These are phyloP conservation scores for Hexactinellida sp. DNA, from an alignment of 37 sponge, comb jelly and placozoan genomes.

Conservation along the genomic window DNA sequence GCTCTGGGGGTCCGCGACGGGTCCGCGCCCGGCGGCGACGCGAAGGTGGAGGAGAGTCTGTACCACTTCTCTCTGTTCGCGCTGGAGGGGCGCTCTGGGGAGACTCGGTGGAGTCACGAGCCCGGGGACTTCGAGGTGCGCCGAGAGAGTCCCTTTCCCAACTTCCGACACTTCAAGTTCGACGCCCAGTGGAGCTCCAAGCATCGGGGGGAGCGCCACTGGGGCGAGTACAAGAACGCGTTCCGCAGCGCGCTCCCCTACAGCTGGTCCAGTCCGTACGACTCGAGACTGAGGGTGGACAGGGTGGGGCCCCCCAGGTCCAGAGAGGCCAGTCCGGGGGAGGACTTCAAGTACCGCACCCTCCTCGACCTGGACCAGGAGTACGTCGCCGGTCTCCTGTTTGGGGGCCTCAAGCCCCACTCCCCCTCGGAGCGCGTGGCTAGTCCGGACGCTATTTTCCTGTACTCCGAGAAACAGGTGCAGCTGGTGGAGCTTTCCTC, in stretches of 20 bases:
- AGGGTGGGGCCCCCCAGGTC: not conserved
- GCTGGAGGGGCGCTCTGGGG: slow-evolving; percentile 39
- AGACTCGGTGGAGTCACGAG: slow-evolving; percentile 45
- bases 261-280: slow-evolving; percentile 1
- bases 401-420: slow-evolving; percentile 54
- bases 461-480: slow-evolving; percentile 55
- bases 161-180: not conserved
- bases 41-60: not conserved
- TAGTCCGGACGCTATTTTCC: slow-evolving; percentile 54
- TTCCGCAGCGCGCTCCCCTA: not conserved
- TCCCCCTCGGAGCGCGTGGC: slow-evolving; percentile 42
- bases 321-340: not conserved
- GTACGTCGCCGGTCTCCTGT: slow-evolving; percentile 45
- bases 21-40: too few species aligned
- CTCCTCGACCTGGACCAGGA: slow-evolving; percentile 32
- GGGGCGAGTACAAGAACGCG: not conserved
- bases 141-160: not conserved
- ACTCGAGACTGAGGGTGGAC: not conserved
- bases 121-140: slow-evolving; percentile 41
- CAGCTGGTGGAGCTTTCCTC: slow-evolving; percentile 54
- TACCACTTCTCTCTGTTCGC: slow-evolving; percentile 27
- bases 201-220: not conserved
- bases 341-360: not conserved
- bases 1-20: not conserved
- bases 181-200: not conserved